A percentile compares a stretch with the other conserved stretches of the same genome.
These are phyloP conservation scores for Lucifuga dentata DNA, from an alignment of 2,113 vertebrate genomes.

Conservation along the genomic window DNA sequence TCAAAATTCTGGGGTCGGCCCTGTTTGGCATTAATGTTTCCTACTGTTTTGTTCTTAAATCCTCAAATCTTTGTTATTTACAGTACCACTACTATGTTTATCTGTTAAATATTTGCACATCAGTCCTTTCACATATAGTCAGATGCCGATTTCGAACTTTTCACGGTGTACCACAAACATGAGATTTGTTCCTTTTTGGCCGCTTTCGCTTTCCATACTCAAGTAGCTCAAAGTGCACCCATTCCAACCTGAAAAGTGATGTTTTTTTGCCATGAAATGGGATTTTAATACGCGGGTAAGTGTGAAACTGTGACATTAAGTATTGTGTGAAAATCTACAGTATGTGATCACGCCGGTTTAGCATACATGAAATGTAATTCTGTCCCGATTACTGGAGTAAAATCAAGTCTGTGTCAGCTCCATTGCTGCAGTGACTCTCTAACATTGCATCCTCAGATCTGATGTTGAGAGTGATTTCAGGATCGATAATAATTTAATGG, in stretches of 20 bases:
- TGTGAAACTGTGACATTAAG: background rate
- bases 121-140: no score
- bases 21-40: no score
- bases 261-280: background rate
- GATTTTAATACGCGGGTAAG: constrained; percentile 11
- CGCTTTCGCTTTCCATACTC: constrained; percentile 53
- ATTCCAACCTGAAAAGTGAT: constrained; percentile 5
- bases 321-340: rapidly evolving
- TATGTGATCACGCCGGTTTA: background rate
- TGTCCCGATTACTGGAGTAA: no score
- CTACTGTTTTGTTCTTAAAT: no score
- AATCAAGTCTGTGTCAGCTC: background rate
- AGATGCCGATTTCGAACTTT: no score
- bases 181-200: constrained; percentile 54
- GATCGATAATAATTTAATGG: background rate
- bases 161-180: background rate
- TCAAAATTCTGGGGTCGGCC: no score
- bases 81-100: no score
- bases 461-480: background rate
- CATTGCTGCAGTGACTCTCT: background rate
- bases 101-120: no score
- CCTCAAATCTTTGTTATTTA: no score
- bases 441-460: no score
- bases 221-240: constrained; percentile 34
- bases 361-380: background rate